phyloP scores from a whole-genome alignment of 92 coral and sea anemone species.

The Hydrozoanthus gracilis region DNA sequence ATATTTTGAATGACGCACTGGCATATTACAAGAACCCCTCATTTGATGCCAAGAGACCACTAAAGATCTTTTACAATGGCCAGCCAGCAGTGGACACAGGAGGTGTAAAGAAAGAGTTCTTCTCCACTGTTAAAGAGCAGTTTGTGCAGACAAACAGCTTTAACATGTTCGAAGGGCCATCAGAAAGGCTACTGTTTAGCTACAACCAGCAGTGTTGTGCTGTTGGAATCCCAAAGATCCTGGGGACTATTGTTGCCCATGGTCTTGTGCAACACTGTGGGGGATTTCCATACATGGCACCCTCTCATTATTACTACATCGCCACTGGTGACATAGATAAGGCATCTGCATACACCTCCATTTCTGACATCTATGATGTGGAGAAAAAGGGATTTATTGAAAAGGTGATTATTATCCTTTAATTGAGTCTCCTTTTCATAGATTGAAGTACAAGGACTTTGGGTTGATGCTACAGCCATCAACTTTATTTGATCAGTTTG shows the following conservation, averaged over 20 bases:
- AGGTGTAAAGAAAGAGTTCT: conserved; percentile 52
- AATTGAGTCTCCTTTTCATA: too few species aligned
- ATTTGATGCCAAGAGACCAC: conserved; percentile 41
- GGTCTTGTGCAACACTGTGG: conserved; percentile 44
- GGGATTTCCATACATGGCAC: conserved; percentile 45
- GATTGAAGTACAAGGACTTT: too few species aligned
- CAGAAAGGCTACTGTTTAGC: conserved; percentile 18
- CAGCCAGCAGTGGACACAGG: conserved; percentile 65
- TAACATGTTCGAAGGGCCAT: conserved; percentile 53
- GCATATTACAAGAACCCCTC: conserved; percentile 43
- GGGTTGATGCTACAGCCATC: too few species aligned
- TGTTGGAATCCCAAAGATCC: conserved; percentile 52
- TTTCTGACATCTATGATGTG: conserved; percentile 42
- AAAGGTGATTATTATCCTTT: conserved; percentile 49
- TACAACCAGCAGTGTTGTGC: conserved; percentile 46
- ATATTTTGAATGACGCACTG: conserved; percentile 55
- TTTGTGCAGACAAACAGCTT: background rate
- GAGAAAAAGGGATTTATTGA: conserved; percentile 42
- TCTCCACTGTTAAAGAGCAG: conserved; percentile 42
- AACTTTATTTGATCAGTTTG: too few species aligned
- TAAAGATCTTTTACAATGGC: conserved; percentile 18
- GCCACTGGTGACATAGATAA: conserved; percentile 46
- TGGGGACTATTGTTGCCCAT: conserved; percentile 49
- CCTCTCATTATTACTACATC: conserved; percentile 49
- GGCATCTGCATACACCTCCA: conserved; percentile 46